phyloP scores from a whole-genome alignment of 2,888 invertebrate genomes.

The Polietes domitor region DNA sequence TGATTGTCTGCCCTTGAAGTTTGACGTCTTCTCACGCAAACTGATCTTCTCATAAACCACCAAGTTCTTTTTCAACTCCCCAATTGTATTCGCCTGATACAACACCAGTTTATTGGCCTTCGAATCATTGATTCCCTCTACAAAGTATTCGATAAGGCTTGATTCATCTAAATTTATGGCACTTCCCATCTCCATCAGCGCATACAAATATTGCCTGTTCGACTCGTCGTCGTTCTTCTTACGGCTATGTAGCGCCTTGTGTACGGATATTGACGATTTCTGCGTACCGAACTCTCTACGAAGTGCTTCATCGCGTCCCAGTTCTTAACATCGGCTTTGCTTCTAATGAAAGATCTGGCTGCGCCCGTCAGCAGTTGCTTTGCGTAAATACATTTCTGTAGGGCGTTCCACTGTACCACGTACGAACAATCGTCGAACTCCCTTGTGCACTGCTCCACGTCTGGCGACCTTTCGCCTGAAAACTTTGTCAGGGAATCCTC shows the following conservation, averaged over 20 bases:
- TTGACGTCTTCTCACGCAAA: background rate
- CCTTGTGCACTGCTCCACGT: constrained; percentile 38
- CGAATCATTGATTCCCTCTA: no score
- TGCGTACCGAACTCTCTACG: no score
- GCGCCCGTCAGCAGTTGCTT: background rate
- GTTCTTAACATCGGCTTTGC: no score
- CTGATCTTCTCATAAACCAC: constrained; percentile 48
- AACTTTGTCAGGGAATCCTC: background rate
- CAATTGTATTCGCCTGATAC: no score
- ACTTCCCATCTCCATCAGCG: no score
- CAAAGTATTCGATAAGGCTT: background rate
- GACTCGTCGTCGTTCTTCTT: no score
- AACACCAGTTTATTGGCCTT: no score
- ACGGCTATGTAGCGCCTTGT: background rate
- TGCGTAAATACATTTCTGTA: constrained; percentile 53
- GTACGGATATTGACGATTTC: no score
- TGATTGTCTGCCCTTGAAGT: background rate
- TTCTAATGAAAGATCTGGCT: no score
- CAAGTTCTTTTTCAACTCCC: constrained; percentile 41
- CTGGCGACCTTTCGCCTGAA: background rate
- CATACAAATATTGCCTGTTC: no score
- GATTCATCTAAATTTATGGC: no score
- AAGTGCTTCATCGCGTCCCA: background rate
- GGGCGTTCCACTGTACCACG: constrained; percentile 45
- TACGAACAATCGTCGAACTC: constrained; percentile 56